phyloP scores from a whole-genome alignment of 2,888 invertebrate genomes.

The Andricus quercusramuli region DNA sequence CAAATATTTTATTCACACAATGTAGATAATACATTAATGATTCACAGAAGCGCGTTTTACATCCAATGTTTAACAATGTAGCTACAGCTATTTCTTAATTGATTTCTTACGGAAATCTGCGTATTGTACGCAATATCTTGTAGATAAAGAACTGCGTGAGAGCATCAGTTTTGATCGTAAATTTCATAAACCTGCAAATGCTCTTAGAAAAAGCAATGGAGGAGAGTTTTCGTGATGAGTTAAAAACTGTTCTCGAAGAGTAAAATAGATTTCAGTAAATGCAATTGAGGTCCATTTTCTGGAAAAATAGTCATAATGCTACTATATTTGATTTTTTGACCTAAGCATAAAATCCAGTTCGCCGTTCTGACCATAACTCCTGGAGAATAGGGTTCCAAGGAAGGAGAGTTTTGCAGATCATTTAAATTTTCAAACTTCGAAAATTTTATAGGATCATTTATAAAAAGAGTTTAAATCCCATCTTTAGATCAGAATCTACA shows the following conservation, averaged over 20 bases:
- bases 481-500: constrained; percentile 8
- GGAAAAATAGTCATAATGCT: not conserved
- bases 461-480: too few species aligned
- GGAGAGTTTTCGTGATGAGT: not conserved
- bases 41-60: not conserved
- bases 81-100: not conserved
- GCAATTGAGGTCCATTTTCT: not conserved
- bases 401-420: not conserved
- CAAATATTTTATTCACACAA: not conserved
- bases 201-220: not conserved
- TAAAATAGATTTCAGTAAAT: not conserved
- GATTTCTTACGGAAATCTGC: not conserved
- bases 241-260: not conserved
- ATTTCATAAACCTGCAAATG: not conserved
- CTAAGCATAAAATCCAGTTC: not conserved
- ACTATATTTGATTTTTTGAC: not conserved
- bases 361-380: not conserved
- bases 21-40: not conserved
- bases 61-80: not conserved
- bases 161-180: not conserved
- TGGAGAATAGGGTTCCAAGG: not conserved
- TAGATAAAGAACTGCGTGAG: not conserved
- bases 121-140: not conserved
- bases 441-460: too few species aligned
- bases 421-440: not conserved